A percentile compares a stretch with the other conserved stretches of the same genome.
Conservation (phyloP, 1,140 invertebrate genomes). For the Eufriesea mexicana region DNA sequence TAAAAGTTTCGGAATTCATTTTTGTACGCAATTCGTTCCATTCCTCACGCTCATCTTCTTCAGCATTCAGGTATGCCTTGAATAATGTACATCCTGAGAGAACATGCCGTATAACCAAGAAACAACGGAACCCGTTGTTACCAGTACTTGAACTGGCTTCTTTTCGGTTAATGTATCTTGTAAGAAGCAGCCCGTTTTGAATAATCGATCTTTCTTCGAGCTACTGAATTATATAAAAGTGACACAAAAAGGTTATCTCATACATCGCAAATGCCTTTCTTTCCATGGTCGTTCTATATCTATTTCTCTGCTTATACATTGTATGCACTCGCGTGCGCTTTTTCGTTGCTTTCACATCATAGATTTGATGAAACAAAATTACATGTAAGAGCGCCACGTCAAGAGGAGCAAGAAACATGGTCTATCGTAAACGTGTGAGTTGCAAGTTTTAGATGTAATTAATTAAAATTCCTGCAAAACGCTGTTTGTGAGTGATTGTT, state of each 20-base stretch:
- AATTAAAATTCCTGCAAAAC: no score
- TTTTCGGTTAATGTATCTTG: neutral
- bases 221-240: slow-evolving; percentile 29
- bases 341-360: no score
- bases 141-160: neutral
- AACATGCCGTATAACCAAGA: neutral
- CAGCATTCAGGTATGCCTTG: neutral
- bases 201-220: neutral
- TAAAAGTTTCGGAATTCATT: neutral
- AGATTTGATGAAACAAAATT: no score
- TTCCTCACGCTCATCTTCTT: neutral
- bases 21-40: neutral
- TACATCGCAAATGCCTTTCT: neutral
- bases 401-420: neutral
- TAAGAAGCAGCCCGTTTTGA: neutral
- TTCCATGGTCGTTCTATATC: neutral
- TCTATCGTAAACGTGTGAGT: neutral
- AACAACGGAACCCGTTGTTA: neutral
- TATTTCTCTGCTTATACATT: neutral
- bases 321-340: no score
- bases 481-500: no score
- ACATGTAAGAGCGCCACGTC: neutral
- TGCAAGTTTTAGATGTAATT: neutral
- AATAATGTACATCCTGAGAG: neutral
- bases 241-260: slow-evolving; percentile 7